These are phyloP conservation scores for Chrysolina oricalcia DNA, from an alignment of 2,888 invertebrate genomes.

Conservation along the genomic window DNA sequence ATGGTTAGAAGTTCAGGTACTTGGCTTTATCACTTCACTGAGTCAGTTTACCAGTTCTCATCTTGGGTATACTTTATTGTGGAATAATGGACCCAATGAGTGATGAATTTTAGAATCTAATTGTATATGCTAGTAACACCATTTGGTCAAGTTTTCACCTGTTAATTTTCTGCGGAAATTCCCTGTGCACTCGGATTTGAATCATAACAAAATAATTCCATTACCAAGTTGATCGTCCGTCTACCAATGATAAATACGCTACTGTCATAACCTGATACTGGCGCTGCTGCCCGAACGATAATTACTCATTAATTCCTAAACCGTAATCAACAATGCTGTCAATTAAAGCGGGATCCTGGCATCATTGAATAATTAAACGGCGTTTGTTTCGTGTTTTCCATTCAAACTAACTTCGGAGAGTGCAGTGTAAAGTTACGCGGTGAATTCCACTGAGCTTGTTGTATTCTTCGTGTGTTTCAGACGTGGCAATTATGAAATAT, in stretches of 20 bases:
- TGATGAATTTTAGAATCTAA: too few relatives aligned
- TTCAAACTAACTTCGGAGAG: background rate
- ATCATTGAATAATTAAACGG: slow-evolving; percentile 23
- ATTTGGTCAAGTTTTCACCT: too few relatives aligned
- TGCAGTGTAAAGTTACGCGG: background rate
- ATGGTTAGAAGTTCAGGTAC: too few relatives aligned
- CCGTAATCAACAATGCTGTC: slow-evolving; percentile 34
- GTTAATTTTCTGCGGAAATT: background rate
- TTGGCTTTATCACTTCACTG: too few relatives aligned
- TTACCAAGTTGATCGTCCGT: background rate
- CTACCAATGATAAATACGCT: slow-evolving; percentile 26
- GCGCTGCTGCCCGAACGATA: slow-evolving; percentile 15
- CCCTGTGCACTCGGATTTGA: background rate
- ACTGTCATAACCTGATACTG: slow-evolving; percentile 28
- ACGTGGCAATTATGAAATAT: too few relatives aligned
- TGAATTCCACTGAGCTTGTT: background rate
- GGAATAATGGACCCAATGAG: too few relatives aligned
- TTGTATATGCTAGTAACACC: too few relatives aligned
- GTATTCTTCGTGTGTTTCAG: too few relatives aligned
- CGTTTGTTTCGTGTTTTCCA: slow-evolving; percentile 30
- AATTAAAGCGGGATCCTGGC: slow-evolving; percentile 29
- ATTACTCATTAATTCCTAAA: slow-evolving; percentile 33
- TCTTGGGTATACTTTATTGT: too few relatives aligned
- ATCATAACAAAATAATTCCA: background rate
- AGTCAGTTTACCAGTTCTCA: too few relatives aligned